phyloP scores from a whole-genome alignment of 2,113 vertebrate genomes.

The Onychorhynchus coronatus region DNA sequence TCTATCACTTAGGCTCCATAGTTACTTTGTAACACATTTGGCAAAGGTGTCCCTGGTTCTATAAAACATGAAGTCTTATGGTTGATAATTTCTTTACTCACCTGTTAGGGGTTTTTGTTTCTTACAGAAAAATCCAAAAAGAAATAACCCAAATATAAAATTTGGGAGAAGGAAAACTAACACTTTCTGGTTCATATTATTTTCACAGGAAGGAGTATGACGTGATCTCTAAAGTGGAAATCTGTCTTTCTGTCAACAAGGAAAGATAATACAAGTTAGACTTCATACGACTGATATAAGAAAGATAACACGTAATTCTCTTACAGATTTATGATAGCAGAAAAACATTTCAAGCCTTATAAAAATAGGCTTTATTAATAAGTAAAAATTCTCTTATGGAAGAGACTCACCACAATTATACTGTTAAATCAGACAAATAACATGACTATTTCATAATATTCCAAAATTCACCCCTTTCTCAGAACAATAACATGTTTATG shows the following conservation, averaged over 20 bases:
- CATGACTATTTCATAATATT: background rate
- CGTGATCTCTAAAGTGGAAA: background rate
- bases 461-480: background rate
- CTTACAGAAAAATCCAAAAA: background rate
- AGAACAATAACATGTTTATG: background rate
- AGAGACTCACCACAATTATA: background rate
- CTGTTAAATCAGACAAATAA: background rate
- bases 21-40: background rate
- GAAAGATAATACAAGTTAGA: conserved; percentile 6
- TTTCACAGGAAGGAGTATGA: background rate
- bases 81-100: conserved; percentile 19
- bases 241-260: conserved; percentile 20
- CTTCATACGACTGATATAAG: background rate
- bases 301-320: background rate
- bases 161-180: conserved; percentile 46
- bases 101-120: background rate
- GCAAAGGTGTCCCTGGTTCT: background rate
- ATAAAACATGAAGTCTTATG: background rate
- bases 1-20: background rate
- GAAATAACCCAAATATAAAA: conserved; percentile 34
- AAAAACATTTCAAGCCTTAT: background rate
- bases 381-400: background rate
- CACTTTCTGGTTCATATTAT: conserved; percentile 48
- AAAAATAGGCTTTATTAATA: background rate
- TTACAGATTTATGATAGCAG: background rate